Evolutionary conservation across 2,888 invertebrate genomes (phyloP).

Genomic region (Cotesia congregata): DNA sequence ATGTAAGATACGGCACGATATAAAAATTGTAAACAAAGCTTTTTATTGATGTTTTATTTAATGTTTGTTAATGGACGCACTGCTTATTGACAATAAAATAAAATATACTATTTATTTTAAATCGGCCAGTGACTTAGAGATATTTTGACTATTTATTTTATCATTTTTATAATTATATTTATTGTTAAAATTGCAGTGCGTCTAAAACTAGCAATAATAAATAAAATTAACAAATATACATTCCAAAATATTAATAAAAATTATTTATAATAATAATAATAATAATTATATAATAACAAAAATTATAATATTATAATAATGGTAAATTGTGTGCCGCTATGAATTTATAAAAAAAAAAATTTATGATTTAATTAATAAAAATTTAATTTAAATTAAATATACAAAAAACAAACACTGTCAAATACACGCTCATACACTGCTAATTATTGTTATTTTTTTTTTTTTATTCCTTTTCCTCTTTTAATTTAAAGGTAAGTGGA

Average conservation of each 20-base stretch:
- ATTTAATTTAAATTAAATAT: background rate
- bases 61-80: background rate
- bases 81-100: background rate
- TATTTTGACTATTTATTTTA: background rate
- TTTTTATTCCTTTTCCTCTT: background rate
- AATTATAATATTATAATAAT: slow-evolving; percentile 37
- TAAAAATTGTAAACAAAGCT: no score
- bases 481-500: background rate
- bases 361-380: slow-evolving; percentile 52
- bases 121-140: background rate
- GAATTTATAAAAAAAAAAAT: slow-evolving; percentile 37
- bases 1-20: no score
- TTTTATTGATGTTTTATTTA: no score
- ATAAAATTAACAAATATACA: slow-evolving; percentile 49
- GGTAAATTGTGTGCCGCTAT: slow-evolving; percentile 22
- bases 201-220: slow-evolving; percentile 63
- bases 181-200: slow-evolving; percentile 55
- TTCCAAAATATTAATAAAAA: background rate
- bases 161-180: slow-evolving; percentile 37
- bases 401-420: slow-evolving; percentile 65
- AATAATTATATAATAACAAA: slow-evolving; percentile 24
- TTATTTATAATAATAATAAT: background rate
- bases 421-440: slow-evolving; percentile 70
- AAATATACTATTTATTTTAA: background rate
- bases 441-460: slow-evolving; percentile 44